Base-by-base conservation (phyloP, 2,113 vertebrate species). In the Nerophis ophidion region DNA sequence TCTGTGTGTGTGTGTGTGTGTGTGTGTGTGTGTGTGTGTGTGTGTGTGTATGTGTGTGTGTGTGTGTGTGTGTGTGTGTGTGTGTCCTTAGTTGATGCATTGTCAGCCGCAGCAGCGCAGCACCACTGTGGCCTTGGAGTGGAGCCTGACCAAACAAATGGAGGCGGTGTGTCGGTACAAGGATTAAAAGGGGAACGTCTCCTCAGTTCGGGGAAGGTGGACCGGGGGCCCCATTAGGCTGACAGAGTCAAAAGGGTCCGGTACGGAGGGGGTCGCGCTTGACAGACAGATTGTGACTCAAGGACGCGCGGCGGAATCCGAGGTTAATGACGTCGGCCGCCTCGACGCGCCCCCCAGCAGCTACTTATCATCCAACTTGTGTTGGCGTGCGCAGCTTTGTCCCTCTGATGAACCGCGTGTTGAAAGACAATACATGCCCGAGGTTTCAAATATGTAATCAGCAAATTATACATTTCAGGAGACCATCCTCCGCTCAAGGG, bases 321-420 rank as follows among this genome's bases (percentile, higher is more conserved):
- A 81, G 86, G 85, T 88, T 89, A 89, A 90, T 84, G 81, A 75
- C 57, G 45, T 66, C 70, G 68, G 68, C 70, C 77, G 74, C 86
- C 87, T 87, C 77, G 81, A 67, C 60, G 33, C 36, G 60, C 79
- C 26, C 79, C 54, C 35, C 58, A 76, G 76, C 64, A 51, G 71
- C 70, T 69, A 81, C 84, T 81, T 77, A 76, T 83, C 80, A 84
- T 70, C 68, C 70, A 71, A 66, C 74, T 79, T 66, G 57, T 33
- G 36, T 36, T 17, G 34, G 44, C 38, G 50, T 42, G 47, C 34
- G 57, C 8, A 9, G 26, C 26, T 59, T 5, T 35, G 44, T 47
- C 13, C 11, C 44, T 3, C 44, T 59, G 16, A 46, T 45, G 47
- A 33, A 33, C 19, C 34, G 26, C 33, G 6, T 34, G 26, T 47